Evolutionary conservation across 2,797 vertebrate genomes (phyloP), one percentile per base, ranked within the genome.

Genomic region (Macropus fuliginosus): DNA sequence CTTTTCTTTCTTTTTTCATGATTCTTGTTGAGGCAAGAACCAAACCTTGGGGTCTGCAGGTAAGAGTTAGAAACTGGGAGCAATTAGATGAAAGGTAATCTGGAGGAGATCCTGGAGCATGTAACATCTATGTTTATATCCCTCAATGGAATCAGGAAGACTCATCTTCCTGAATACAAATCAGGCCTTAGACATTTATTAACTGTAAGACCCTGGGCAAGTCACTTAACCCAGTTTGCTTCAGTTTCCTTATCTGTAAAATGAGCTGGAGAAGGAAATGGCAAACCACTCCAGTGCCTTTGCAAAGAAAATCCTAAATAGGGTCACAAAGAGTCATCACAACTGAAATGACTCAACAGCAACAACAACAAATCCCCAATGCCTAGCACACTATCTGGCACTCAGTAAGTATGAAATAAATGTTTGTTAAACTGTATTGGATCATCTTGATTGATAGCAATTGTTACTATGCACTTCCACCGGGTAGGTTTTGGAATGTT

Each of bases 401-500:
- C 40, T 87, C 24, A 27, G 9, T 10, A 50, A 46, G 21, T 87
- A 46, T 27, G 40, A 87, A 87, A 50, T 74, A 87, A 62, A 81
- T 81, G 21, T 81, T 46, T 87, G 40, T 87, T 46, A 87, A 87
- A 27, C 3, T 50, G 9, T 27, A 46, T 24, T 46, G n/a, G 6
- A 81, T 21, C 16, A 40, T 46, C 21, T 46, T 81, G n/a, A 81
- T 24, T 10, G n/a, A 40, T n/a, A 66, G n/a, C 4, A 46, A 6
- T 81, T 81, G 3, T 66, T 34, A 66, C 34, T 18, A 66, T 81
- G 9, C 10, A 1, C 0, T 94, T 66, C 31, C 46, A 31, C 8
- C 16, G 6, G 31, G 31, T 12, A 56, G 3, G 1, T 1, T 54
- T 24, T 28, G 1, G 54, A 0, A 90, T 24, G 3, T 24, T 2